Base-by-base conservation (phyloP, 1,140 invertebrate species). In the Chlorops oryzae region DNA sequence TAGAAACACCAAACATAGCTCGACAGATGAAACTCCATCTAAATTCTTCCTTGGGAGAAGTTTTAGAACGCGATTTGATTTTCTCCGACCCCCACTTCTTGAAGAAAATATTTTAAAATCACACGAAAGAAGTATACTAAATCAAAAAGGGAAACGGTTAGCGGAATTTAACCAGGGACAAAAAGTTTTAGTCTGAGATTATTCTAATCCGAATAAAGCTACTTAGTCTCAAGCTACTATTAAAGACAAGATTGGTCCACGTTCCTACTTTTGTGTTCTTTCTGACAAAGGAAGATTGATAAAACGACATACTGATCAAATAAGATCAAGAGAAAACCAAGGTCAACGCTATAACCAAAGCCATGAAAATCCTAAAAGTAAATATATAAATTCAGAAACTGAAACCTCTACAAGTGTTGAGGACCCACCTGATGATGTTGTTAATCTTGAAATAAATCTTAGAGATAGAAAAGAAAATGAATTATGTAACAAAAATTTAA, bases 251-350 rank as follows among this genome's bases (percentile, higher is more conserved):
- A n/a, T 37, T 18, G 35, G 35, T 15, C 35, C 35, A 7, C n/a
- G 35, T n/a, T 37, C 35, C 20, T 37, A 37, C n/a, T 18, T 15
- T 37, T 37, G 35, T n/a, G 35, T n/a, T 15, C 20, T 37, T 15
- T 15, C 35, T n/a, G n/a, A 18, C 6, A 37, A 37, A 6, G 20
- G 20, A 37, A 37, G 20, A 5, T 15, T 37, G 6, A 37, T 37
- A 37, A 37, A 37, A 37, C n/a, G 35, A 37, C 35, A 37, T 18
- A 18, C 20, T 37, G 35, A n/a, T n/a, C 35, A 37, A 37, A 37
- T 37, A 5, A n/a, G n/a, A n/a, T n/a, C n/a, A n/a, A n/a, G n/a
- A n/a, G n/a, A n/a, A n/a, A n/a, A n/a, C n/a, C n/a, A n/a, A n/a
- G n/a, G n/a, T n/a, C n/a, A n/a, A n/a, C n/a, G n/a, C n/a, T n/a